phyloP scores from a whole-genome alignment of 2,888 invertebrate genomes.

The Rhyacophila evoluta region DNA sequence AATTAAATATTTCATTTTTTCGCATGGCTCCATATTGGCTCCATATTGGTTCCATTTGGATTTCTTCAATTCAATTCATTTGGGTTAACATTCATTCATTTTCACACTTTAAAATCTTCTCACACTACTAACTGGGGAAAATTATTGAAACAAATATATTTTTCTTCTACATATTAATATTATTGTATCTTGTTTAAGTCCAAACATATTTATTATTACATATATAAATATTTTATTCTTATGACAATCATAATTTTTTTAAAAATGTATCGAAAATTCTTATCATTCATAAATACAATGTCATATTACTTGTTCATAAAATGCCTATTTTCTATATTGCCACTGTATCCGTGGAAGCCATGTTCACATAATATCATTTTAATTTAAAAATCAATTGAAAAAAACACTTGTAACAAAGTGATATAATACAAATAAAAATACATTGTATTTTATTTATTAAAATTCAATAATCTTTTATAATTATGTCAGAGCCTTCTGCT shows the following conservation, averaged over 20 bases:
- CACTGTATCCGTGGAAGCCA: neutral
- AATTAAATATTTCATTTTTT: neutral
- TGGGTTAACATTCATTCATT: conserved; percentile 14
- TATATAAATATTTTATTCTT: too few species aligned
- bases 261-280: neutral
- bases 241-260: neutral
- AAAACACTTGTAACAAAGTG: too few species aligned
- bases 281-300: neutral
- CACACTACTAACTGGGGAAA: neutral
- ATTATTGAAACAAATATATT: neutral
- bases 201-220: too few species aligned
- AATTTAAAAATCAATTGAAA: too few species aligned
- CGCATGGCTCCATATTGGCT: conserved; percentile 17
- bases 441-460: too few species aligned
- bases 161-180: neutral
- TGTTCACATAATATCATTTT: neutral
- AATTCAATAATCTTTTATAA: too few species aligned
- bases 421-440: too few species aligned
- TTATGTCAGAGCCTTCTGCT: too few species aligned
- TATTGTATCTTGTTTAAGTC: too few species aligned
- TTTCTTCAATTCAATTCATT: conserved; percentile 13
- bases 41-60: neutral
- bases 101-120: neutral
- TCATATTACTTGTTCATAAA: conserved; percentile 1
- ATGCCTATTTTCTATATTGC: neutral